Evolutionary conservation across 1,140 invertebrate genomes (phyloP).

Genomic region (Arctopsyche grandis): DNA sequence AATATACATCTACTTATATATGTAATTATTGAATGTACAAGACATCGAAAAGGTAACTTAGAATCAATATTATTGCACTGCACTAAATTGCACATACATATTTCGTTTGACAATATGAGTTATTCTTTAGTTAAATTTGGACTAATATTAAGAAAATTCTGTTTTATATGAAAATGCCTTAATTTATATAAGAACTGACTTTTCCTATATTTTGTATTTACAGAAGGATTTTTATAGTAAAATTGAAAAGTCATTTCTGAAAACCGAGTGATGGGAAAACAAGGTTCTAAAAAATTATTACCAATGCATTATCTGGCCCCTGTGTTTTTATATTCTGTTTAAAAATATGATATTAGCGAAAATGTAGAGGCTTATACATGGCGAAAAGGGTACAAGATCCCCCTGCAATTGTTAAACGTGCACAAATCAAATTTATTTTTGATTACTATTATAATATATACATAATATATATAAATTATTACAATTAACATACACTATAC

Average conservation of each 20-base stretch:
- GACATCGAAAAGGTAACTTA: no score
- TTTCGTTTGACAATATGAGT: no score
- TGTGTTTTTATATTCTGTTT: constrained; percentile 16
- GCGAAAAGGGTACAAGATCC: constrained; percentile 55
- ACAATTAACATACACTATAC: not conserved
- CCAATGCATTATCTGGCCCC: constrained; percentile 9
- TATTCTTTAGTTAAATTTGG: no score
- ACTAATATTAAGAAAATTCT: no score
- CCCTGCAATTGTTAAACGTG: constrained; percentile 55
- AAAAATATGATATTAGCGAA: constrained; percentile 46
- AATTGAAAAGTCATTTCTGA: constrained; percentile 4
- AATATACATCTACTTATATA: no score
- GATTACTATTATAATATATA: not conserved
- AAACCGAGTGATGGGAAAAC: not conserved
- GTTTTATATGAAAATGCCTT: no score
- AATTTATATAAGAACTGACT: not conserved
- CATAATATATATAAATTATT: no score
- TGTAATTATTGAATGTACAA: no score
- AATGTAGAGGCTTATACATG: constrained; percentile 55
- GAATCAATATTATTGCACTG: no score
- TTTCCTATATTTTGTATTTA: constrained; percentile 6
- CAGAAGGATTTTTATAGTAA: not conserved
- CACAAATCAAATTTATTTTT: constrained; percentile 51
- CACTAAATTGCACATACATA: no score
- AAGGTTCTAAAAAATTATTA: constrained; percentile 15